Evolutionary conservation across 1,140 invertebrate genomes (phyloP), one percentile per base, ranked within the genome.

Genomic region (Brachionus rubens): DNA sequence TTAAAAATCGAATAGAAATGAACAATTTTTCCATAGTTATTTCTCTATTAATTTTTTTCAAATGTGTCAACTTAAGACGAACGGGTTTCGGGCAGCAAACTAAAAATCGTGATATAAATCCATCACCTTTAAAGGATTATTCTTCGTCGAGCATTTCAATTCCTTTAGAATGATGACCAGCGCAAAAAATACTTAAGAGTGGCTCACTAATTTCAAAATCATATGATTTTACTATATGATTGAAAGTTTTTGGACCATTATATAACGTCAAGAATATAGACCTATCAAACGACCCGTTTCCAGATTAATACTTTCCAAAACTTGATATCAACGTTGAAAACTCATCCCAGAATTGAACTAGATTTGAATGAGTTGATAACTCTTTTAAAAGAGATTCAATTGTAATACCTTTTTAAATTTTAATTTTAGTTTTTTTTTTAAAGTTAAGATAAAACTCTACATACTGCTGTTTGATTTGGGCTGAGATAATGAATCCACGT

Each of bases 281-380:
- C n/a, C 52, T 24, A 54, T 54, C 52, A 54, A 54, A 54, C 28
- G 24, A 21, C 12, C 28, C 52, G n/a, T 54, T 54, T 54, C 52
- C 52, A 54, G 21, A 28, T 30, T 54, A 28, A 54, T 54, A 30
- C 52, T 28, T 26, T 28, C 52, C 26, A 30, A 54, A 54, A 54
- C 52, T 30, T 54, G 24, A 24, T 28, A 54, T 24, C 12, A 54
- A 54, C 28, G 52, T 30, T 7, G 26, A 24, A 54, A 54, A 54
- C 14, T 54, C 24, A 54, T 54, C 52, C 52, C 52, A 54, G 28
- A 28, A 54, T 30, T 54, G 52, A 24, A 54, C 28, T 30, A 28
- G 28, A 28, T 30, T n/a, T 28, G 26, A 30, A 28, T n/a, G n/a
- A 26, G 3, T 12, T 28, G 52, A 54, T 26, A 54, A 30, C 52